Base-by-base conservation (phyloP, 2,797 vertebrate genomes). In the Hylomyscus alleni region DNA sequence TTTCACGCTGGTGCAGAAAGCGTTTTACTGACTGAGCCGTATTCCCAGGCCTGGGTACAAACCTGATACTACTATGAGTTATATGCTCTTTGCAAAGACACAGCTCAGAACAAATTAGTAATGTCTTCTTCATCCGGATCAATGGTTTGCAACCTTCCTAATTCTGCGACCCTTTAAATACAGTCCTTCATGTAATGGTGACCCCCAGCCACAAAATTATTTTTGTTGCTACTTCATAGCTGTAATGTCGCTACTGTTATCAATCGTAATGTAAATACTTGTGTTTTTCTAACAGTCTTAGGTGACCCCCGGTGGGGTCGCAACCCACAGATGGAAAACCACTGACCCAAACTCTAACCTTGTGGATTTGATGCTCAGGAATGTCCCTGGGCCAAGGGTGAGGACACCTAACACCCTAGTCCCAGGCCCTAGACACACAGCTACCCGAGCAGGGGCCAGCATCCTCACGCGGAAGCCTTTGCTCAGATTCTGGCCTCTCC, bases 91-190 rank as follows among this genome's bases (percentile, higher is more conserved):
- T 80, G 65, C 78, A 14, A 8, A 44, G 72, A 65, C 83, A 29
- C 37, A 85, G 60, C 29, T 75, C 82, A 56, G 58, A 76, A 13
- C 73, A 96, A 91, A 40, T 31, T 91, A 65, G 14, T 72, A 75
- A 44, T 31, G 6, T 58, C 75, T 37, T 86, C 40, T 81, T 72
- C 73, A 65, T 60, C 47, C 54, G 19, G 58, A 44, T 40, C 26
- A 47, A 40, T 47, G 26, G 26, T 34, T 31, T 58, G 1, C 81
- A 31, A 31, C 26, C 9, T 83, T 29, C 58, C 58, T 44, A 31
- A 62, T 0, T 7, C 37, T 62, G 26, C 5, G 37, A 62, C 26
- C 26, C 40, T 84, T 84, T 62, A 84, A 84, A 84, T 47, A 65
- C 15, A 34, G 82, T 20, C 26, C 54, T n/a, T 40, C 56, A 65